phyloP scores from a whole-genome alignment of 2,797 vertebrate species.

The Bovichtus variegatus region DNA sequence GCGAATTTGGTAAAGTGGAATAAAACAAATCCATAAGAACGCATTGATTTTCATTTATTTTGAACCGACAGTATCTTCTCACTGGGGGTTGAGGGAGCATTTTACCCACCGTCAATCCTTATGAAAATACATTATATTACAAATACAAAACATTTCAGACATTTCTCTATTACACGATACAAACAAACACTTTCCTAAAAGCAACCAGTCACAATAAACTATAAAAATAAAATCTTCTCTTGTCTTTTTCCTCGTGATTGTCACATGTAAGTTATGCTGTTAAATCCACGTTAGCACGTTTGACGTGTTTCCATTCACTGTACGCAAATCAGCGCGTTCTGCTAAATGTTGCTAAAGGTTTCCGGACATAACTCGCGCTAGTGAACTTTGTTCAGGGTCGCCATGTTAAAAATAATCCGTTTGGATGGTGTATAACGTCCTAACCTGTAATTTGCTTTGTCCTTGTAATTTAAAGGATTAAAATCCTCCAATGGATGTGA shows the following conservation, averaged over 20 bases:
- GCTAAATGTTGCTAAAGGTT: not conserved
- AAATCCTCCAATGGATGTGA: not conserved
- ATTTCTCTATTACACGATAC: no score
- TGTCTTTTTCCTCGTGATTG: no score
- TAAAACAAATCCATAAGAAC: not conserved
- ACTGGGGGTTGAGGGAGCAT: not conserved
- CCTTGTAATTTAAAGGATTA: not conserved
- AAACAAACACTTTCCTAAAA: no score
- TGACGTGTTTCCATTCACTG: not conserved
- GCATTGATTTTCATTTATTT: not conserved
- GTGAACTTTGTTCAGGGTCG: not conserved
- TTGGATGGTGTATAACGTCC: not conserved
- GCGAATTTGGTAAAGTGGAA: not conserved
- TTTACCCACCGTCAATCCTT: not conserved
- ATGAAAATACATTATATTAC: not conserved
- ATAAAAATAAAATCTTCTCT: not conserved
- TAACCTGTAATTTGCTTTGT: not conserved
- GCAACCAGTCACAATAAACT: not conserved
- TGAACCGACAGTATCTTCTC: not conserved
- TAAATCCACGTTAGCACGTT: no score
- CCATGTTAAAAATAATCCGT: constrained; percentile 12
- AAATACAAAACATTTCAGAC: not conserved
- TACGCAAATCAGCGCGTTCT: not conserved
- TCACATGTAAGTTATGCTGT: no score
- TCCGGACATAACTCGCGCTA: not conserved